Base-by-base conservation (phyloP, 2,888 invertebrate species). In the Eumerus sabulonum region DNA sequence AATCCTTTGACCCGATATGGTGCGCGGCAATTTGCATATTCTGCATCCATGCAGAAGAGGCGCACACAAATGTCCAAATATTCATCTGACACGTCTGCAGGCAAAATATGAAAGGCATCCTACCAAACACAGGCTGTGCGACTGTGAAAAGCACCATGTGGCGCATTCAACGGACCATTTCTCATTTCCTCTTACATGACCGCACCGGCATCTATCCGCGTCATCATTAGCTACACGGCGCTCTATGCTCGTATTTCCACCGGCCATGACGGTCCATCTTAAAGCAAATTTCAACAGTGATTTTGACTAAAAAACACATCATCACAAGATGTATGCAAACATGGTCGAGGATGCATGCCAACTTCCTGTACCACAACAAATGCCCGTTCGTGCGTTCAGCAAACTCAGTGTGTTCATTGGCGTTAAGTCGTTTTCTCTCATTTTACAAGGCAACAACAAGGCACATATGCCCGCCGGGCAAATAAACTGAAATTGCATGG, bases 401-500 rank as follows among this genome's bases (percentile, higher is more conserved):
- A 36, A 3, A 40, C 40, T 7, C n/a, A n/a, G 11, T n/a, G 40
- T 40, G 11, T 9, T 35, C 27, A 36, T 27, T 16, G 53, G 35
- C 7, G n/a, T 27, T 7, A 53, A 36, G 35, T 53, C 16, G 35
- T 53, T 53, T 16, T 40, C 40, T 40, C 40, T n/a, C 36, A 40
- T 40, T 40, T 53, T 53, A 3, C 38, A 36, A 27, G 53, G 35
- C 53, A 53, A 53, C 13, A 16, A 36, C 16, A 36, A 38, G 7
- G 27, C 2, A 27, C 19, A 27, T 18, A 50, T 27, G 19, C 27
- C 50, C 14, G 11, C 27, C 50, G 50, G 50, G 9, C 19, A 50
- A 27, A n/a, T n/a, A n/a, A n/a, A n/a, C n/a, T n/a, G n/a, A n/a
- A 14, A 50, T 27, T 53, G 53, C 53, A 53, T 53, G 35, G 53